Evolutionary conservation across 2,888 invertebrate genomes (phyloP).

Genomic region (Agelastica alni): DNA sequence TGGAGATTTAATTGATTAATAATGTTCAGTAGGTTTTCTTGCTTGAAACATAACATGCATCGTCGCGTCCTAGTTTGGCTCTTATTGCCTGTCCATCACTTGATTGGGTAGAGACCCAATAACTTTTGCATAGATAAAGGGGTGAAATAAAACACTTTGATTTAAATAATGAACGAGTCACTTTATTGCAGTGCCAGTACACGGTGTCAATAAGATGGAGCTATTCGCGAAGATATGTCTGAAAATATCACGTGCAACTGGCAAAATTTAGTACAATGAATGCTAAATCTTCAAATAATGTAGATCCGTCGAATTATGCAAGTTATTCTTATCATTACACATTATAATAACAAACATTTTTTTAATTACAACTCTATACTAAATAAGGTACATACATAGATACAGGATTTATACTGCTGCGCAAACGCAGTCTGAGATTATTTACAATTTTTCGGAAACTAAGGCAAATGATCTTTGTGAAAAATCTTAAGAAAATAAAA

Average conservation of each 20-base stretch:
- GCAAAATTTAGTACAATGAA: slow-evolving; percentile 40
- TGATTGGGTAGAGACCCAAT: too few relatives aligned
- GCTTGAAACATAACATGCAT: too few relatives aligned
- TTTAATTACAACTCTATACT: slow-evolving; percentile 53
- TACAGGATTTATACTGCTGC: slow-evolving; percentile 56
- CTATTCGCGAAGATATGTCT: slow-evolving; percentile 48
- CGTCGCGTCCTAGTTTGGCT: too few relatives aligned
- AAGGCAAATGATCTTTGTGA: slow-evolving; percentile 33
- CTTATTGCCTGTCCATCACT: too few relatives aligned
- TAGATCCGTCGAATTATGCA: slow-evolving; percentile 38
- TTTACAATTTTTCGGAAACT: slow-evolving; percentile 33
- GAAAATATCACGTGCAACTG: slow-evolving; percentile 10
- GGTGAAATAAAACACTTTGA: slow-evolving; percentile 14
- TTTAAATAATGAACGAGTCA: slow-evolving; percentile 57
- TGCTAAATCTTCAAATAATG: slow-evolving; percentile 42
- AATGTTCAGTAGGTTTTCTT: too few relatives aligned
- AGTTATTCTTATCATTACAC: slow-evolving; percentile 48
- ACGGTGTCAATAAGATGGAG: slow-evolving; percentile 49
- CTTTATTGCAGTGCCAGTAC: slow-evolving; percentile 58
- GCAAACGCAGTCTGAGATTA: slow-evolving; percentile 37
- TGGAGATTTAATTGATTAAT: too few relatives aligned
- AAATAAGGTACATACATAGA: slow-evolving; percentile 57
- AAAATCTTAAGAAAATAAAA: slow-evolving; percentile 1
- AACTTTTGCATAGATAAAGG: too few relatives aligned
- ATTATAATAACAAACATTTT: slow-evolving; percentile 56